Conservation (phyloP, 30 jellyfish, hydroid and myxozoan species). For the Turritopsis rubra region DNA sequence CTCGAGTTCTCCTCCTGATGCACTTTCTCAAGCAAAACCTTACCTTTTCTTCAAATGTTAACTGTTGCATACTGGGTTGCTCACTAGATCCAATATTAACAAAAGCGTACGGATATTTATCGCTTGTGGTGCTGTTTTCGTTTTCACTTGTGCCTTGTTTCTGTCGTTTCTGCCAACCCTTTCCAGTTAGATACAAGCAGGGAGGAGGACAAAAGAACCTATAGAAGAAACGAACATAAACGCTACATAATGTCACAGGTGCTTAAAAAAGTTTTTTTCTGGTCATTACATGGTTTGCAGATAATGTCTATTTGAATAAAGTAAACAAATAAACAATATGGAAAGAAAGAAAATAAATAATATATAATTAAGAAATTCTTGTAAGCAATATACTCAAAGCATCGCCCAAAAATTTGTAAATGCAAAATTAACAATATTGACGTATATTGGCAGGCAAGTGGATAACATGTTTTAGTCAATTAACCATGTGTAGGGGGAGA, state of each 20-base stretch:
- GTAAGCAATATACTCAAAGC: background rate
- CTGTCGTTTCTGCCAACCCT: conserved; percentile 93
- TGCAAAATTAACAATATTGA: too few relatives aligned
- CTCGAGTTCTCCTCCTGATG: too few relatives aligned
- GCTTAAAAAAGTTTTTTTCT: background rate
- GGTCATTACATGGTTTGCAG: background rate
- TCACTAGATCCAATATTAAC: conserved; percentile 89
- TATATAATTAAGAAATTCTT: background rate
- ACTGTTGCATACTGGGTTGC: conserved; percentile 85
- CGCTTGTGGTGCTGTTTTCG: background rate
- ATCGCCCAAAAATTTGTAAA: background rate
- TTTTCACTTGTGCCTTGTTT: conserved; percentile 67
- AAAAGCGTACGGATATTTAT: conserved; percentile 81
- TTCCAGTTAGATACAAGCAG: conserved; percentile 69
- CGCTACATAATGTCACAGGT: background rate
- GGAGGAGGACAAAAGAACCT: conserved; percentile 99
- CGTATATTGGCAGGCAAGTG: too few relatives aligned
- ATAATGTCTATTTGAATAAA: background rate
- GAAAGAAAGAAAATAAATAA: background rate
- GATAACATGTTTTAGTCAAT: too few relatives aligned
- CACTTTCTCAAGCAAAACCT: too few relatives aligned
- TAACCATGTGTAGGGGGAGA: too few relatives aligned
- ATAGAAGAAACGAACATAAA: background rate
- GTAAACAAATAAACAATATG: background rate
- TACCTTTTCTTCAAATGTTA: conserved; percentile 93